Evolutionary conservation across 1,140 invertebrate genomes (phyloP), one percentile per base, ranked within the genome.

Genomic region (Drosophila athabasca): DNA sequence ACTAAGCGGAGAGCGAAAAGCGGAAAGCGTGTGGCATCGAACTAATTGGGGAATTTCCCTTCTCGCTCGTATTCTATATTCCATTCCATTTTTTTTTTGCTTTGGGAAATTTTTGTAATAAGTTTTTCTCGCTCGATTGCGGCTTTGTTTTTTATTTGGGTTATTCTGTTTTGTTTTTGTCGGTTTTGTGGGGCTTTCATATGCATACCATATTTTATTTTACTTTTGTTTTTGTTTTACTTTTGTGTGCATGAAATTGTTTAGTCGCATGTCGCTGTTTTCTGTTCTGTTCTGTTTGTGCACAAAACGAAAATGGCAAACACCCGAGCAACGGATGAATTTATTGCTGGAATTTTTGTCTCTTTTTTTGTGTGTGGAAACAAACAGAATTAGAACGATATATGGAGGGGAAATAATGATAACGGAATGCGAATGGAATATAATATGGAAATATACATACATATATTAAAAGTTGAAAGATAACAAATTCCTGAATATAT

Each of bases 31-130:
- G 75, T 67, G 62, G 72, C 78, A 81, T 81, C 62, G 62, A 72
- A 68, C 64, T 81, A 81, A 76, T 73, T 62, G 74, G 58, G 78
- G 68, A 81, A 76, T 76, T 80, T 80, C 78, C 77, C 60, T 45
- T 55, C 26, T 44, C 19, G 41, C 43, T 51, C 17, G 17, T 55
- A 52, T 55, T 54, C 51, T 22, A 52, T 58, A 57, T 55, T 54
- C 51, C 22, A 51, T 66, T 74, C 43, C 41, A 61, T 39, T 68
- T 75, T 57, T 29, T 60, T 73, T 67, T 67, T 75, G 60, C 49
- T 74, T 50, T 76, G 73, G 73, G 73, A 76, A 76, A 76, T 76
- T 76, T 76, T 76, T 75, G 71, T 75, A 75, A 75, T 75, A 26
- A 69, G 67, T 74, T 74, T 31, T 62, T 69, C 69, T 72, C 69